Percentiles rank a stretch among this genome's conserved stretches.
phyloP scores from a whole-genome alignment of 1,140 invertebrate genomes.

The Scylla paramamosain region DNA sequence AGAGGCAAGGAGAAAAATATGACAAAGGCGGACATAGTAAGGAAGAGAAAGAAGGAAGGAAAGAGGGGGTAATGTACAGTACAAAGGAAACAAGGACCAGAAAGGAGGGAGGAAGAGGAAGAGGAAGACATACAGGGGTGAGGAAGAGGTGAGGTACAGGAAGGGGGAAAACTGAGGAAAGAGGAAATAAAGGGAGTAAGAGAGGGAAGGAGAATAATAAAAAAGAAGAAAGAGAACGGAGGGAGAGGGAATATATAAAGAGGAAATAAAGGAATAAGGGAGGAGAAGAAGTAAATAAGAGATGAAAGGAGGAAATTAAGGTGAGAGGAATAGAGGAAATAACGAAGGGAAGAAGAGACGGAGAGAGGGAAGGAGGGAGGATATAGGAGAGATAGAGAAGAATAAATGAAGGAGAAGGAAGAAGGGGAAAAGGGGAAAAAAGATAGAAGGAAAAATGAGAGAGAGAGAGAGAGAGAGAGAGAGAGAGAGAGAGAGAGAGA shows the following conservation, averaged over 20 bases:
- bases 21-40: too few species aligned
- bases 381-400: background rate
- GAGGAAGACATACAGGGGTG: background rate
- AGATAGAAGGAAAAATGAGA: conserved; percentile 3
- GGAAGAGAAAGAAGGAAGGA: too few species aligned
- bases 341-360: conserved; percentile 29
- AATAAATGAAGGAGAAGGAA: background rate
- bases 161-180: background rate
- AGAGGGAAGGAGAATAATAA: too few species aligned
- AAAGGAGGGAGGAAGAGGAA: conserved; percentile 19
- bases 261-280: conserved; percentile 15
- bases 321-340: background rate
- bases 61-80: too few species aligned
- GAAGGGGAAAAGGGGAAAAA: background rate
- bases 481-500: background rate
- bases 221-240: background rate
- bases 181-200: background rate
- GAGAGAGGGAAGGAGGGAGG: conserved; percentile 1
- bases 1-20: too few species aligned
- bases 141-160: background rate
- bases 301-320: background rate
- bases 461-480: background rate
- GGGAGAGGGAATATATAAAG: background rate
- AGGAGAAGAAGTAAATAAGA: background rate
- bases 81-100: background rate